Conservation (phyloP, 2,797 vertebrate genomes). For the Centropyge bicolor region DNA sequence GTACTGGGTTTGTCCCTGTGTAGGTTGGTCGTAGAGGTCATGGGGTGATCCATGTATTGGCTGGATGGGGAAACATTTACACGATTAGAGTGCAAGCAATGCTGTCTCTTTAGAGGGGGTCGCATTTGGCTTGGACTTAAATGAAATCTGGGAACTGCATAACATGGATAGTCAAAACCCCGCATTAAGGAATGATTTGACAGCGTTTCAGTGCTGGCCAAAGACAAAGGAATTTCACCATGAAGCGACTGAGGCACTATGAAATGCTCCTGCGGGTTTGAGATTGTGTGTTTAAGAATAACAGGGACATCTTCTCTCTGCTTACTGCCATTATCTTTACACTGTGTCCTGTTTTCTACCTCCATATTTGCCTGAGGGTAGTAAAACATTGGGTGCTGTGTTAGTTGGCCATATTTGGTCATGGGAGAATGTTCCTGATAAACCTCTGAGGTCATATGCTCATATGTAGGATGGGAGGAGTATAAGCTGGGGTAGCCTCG, state of each 20-base stretch:
- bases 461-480: constrained; percentile 76
- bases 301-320: constrained; percentile 71
- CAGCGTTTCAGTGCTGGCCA: constrained; percentile 59
- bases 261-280: constrained; percentile 70
- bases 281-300: constrained; percentile 67
- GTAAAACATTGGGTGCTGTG: constrained; percentile 82
- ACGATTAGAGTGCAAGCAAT: constrained; percentile 37
- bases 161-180: constrained; percentile 75
- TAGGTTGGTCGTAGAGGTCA: constrained; percentile 12
- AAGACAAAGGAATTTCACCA: constrained; percentile 69
- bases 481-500: constrained; percentile 76
- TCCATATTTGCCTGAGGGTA: constrained; percentile 77
- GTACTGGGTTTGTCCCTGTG: constrained; percentile 44
- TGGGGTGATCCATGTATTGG: constrained; percentile 45
- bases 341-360: constrained; percentile 73
- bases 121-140: constrained; percentile 69
- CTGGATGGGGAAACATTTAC: constrained; percentile 43
- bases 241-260: constrained; percentile 66
- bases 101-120: constrained; percentile 58
- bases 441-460: constrained; percentile 80
- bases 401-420: constrained; percentile 84
- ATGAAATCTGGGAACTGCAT: constrained; percentile 71
- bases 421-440: constrained; percentile 82
- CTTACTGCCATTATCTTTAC: constrained; percentile 65
- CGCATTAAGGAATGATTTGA: constrained; percentile 70